phyloP scores from a whole-genome alignment of 2,888 invertebrate species.

The Eupithecia centaureata region DNA sequence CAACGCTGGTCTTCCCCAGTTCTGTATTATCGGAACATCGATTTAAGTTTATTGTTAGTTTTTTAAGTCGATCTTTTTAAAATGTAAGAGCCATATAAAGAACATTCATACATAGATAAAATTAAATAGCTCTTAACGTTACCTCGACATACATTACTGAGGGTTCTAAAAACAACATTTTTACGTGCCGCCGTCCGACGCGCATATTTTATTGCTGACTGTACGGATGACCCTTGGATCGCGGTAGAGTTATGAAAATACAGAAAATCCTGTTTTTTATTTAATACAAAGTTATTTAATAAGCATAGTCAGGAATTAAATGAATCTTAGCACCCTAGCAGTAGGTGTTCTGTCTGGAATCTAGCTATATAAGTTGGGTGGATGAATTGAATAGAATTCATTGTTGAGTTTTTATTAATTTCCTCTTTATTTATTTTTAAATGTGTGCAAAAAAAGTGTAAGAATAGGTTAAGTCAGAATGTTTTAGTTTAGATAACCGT shows the following conservation, averaged over 20 bases:
- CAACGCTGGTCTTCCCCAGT: too few relatives aligned
- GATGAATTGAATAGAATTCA: too few relatives aligned
- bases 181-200: slow-evolving; percentile 75
- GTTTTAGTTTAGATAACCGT: too few relatives aligned
- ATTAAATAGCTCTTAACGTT: slow-evolving; percentile 71
- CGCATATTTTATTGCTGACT: slow-evolving; percentile 82
- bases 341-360: too few relatives aligned
- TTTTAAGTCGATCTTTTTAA: too few relatives aligned
- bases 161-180: slow-evolving; percentile 81
- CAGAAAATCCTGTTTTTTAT: slow-evolving; percentile 20
- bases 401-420: too few relatives aligned
- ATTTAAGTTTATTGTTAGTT: too few relatives aligned
- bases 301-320: neutral
- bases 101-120: slow-evolving; percentile 53
- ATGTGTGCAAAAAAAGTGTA: too few relatives aligned
- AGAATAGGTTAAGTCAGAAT: too few relatives aligned
- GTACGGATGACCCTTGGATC: slow-evolving; percentile 77
- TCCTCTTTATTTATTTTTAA: too few relatives aligned
- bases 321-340: neutral
- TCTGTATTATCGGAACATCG: too few relatives aligned
- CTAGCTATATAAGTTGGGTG: too few relatives aligned
- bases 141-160: slow-evolving; percentile 79
- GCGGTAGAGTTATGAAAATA: slow-evolving; percentile 53
- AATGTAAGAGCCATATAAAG: slow-evolving; percentile 3
- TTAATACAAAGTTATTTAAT: neutral